Base-by-base conservation (phyloP, 2,113 vertebrate species). In the Agelaius tricolor region DNA sequence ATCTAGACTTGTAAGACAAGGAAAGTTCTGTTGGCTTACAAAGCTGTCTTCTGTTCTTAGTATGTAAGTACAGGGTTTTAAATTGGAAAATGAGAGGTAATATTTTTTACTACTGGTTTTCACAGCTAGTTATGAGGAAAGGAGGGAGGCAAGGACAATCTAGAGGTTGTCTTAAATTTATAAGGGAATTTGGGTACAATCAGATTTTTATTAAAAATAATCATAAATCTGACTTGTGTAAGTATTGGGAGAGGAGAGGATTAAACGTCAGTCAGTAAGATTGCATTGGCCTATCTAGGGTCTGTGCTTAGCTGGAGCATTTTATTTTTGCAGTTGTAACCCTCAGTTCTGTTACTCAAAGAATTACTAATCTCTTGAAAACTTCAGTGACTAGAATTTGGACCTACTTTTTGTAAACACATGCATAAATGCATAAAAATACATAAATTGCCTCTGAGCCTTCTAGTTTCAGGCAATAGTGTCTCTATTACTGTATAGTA, bases 21-120 rank as follows among this genome's bases (percentile, higher is more conserved):
- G 92, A 30, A 61, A 82, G 83, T 78, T 96, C 95, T 97, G 92
- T 97, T 94, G 80, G 54, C 69, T 96, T 93, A 96, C 90, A 97
- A 95, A 95, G 88, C 86, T 93, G 76, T 94, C 93, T 81, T 95
- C 93, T 96, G 92, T 95, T 93, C 86, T 57, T 68, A 23, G 57
- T 65, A 3, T 65, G 44, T 13, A 87, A 94, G 77, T 86, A 46
- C n/a, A 37, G 81, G 19, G 49, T 82, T 86, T 84, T 73, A 85
- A 82, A 77, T 52, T 13, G 59, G 77, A 89, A 95, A 96, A 95
- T 57, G 68, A 88, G 91, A 87, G 69, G 61, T 67, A 82, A 46
- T 72, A 13, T 46, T 95, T 96, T 88, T 80, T 81, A 63, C 61
- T 84, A 5, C 81, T 91, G 69, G 28, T 68, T 96, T 94, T 93